Percentiles rank a stretch among this genome's conserved stretches.
phyloP scores from a whole-genome alignment of 2,888 invertebrate genomes.

The Epirrhoe alternata region DNA sequence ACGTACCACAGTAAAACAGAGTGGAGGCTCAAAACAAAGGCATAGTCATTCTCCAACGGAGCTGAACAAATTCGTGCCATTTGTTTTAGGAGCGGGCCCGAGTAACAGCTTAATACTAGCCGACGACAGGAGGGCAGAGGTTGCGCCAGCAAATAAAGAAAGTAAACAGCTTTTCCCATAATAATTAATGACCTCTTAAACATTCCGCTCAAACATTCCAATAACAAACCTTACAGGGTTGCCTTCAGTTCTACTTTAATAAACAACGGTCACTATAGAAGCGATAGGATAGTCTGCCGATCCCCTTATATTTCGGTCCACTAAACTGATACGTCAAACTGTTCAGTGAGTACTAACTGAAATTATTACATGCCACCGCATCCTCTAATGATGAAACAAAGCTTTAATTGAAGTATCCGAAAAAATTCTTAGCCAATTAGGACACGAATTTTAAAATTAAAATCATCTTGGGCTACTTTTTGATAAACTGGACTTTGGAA shows the following conservation, averaged over 20 bases:
- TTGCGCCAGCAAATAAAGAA: constrained; percentile 25
- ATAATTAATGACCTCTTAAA: constrained; percentile 33
- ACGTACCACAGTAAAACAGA: constrained; percentile 55
- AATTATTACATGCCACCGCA: constrained; percentile 5
- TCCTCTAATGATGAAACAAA: not conserved
- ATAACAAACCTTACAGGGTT: constrained; percentile 13
- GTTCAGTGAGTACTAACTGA: not conserved
- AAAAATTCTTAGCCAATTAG: not conserved
- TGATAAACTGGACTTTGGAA: not conserved
- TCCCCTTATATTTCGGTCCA: not conserved
- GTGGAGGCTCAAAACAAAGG: constrained; percentile 55
- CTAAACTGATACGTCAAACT: constrained; percentile 1
- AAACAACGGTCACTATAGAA: not conserved
- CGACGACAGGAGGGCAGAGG: constrained; percentile 45
- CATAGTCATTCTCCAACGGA: constrained; percentile 60
- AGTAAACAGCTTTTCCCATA: constrained; percentile 33
- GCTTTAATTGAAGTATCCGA: not conserved
- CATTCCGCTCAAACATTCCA: not conserved
- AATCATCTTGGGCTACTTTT: not conserved
- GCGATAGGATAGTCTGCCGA: not conserved
- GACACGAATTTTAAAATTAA: not conserved
- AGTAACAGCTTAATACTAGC: constrained; percentile 61
- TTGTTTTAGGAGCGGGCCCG: constrained; percentile 61
- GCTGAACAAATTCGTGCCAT: constrained; percentile 71
- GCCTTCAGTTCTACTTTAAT: not conserved